A percentile compares a stretch with the other conserved stretches of the same genome.
These are phyloP conservation scores for Pantherophis vulpinus DNA, from an alignment of 2,797 vertebrate genomes.

Conservation along the genomic window DNA sequence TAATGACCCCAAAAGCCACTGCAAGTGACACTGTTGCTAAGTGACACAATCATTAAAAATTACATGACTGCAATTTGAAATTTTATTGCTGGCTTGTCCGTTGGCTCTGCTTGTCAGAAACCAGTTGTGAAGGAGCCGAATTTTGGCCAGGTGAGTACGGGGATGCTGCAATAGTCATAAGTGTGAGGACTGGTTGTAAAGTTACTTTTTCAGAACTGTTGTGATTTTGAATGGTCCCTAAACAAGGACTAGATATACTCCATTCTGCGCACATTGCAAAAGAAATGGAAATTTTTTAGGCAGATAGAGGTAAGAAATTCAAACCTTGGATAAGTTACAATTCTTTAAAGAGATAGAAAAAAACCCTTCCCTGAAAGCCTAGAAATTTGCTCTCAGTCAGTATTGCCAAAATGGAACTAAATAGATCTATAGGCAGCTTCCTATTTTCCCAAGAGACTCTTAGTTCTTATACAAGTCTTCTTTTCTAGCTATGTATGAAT, in stretches of 20 bases:
- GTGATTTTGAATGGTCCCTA: background rate
- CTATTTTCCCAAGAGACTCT: background rate
- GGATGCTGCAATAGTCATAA: background rate
- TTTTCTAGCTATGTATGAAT: background rate
- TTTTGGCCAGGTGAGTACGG: background rate
- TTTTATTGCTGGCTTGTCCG: background rate
- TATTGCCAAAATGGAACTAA: background rate
- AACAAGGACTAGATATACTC: background rate
- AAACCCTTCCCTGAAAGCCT: background rate
- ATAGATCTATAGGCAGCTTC: background rate
- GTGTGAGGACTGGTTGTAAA: background rate
- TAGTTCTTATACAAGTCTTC: background rate
- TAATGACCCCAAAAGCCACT: background rate
- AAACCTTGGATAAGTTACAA: background rate
- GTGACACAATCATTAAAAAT: background rate
- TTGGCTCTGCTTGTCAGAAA: background rate
- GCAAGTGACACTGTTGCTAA: background rate
- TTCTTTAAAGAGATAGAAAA: background rate
- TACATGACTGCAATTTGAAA: background rate
- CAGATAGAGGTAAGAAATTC: background rate
- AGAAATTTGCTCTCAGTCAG: background rate
- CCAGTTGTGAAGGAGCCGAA: background rate
- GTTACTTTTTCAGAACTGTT: background rate
- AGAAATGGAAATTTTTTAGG: background rate
- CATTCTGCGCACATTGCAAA: background rate